These are phyloP conservation scores for Villa cingulata DNA, from an alignment of 2,888 invertebrate species.

Conservation along the genomic window DNA sequence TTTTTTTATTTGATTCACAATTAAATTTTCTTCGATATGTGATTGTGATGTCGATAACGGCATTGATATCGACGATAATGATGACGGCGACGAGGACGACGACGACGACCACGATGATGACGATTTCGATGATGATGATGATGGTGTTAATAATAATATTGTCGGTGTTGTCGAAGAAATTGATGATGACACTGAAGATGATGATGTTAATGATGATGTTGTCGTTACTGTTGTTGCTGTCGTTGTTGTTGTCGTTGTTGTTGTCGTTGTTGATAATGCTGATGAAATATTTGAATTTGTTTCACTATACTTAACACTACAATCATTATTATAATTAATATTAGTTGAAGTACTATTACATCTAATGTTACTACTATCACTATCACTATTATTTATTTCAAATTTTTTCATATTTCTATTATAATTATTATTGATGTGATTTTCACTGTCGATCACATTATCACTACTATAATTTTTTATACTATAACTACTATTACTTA, in stretches of 20 bases:
- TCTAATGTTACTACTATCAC: constrained; percentile 8
- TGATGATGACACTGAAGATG: not conserved
- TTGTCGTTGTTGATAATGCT: constrained; percentile 5
- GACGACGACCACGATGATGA: constrained; percentile 5
- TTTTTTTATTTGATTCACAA: constrained; percentile 5
- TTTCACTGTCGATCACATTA: constrained; percentile 12
- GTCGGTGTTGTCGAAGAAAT: not conserved
- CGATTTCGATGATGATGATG: constrained; percentile 3
- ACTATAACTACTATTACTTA: constrained; percentile 3
- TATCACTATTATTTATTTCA: constrained; percentile 9
- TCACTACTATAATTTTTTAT: constrained; percentile 3
- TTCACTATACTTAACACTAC: not conserved
- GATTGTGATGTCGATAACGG: not conserved
- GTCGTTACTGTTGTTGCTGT: constrained; percentile 1
- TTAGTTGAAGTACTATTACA: not conserved
- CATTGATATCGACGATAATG: not conserved
- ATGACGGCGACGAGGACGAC: not conserved
- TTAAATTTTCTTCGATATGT: not conserved
- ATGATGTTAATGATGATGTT: not conserved
- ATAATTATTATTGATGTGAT: not conserved
- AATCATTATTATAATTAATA: not conserved
- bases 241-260: not conserved
- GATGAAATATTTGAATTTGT: not conserved
- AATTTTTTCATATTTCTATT: too few species aligned
- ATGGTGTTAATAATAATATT: not conserved